Evolutionary conservation across 2,113 vertebrate genomes (phyloP).

Genomic region (Azemiops feae): DNA sequence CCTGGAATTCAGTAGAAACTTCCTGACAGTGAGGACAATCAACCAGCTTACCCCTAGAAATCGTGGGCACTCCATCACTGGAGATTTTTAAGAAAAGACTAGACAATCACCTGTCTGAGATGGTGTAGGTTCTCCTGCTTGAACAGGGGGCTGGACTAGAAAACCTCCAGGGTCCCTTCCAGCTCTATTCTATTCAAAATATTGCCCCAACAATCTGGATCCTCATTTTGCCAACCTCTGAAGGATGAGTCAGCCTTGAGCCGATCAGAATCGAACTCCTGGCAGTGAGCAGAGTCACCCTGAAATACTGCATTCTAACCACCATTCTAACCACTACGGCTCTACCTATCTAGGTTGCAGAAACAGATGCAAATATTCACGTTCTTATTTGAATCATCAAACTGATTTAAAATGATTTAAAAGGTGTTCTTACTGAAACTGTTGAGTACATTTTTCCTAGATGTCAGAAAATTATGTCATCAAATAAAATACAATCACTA

Average conservation of each 20-base stretch:
- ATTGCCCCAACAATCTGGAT: background rate
- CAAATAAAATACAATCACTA: background rate
- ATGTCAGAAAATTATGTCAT: background rate
- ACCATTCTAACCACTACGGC: background rate
- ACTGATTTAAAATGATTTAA: background rate
- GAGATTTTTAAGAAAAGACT: no score
- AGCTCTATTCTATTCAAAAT: no score
- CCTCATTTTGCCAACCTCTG: background rate
- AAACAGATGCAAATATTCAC: background rate
- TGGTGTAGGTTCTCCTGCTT: no score
- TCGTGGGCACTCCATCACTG: no score
- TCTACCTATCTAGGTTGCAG: background rate
- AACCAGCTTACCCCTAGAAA: no score
- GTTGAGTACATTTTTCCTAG: background rate
- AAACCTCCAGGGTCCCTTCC: no score
- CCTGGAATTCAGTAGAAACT: no score
- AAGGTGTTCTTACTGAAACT: background rate
- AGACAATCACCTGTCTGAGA: no score
- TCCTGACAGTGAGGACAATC: no score
- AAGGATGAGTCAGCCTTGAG: background rate
- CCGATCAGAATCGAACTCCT: background rate
- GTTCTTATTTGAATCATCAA: background rate
- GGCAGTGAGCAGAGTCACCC: background rate
- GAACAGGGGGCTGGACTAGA: no score
- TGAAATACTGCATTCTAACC: background rate